Base-by-base conservation (phyloP, 1,140 invertebrate species). In the Holotrichia oblita region DNA sequence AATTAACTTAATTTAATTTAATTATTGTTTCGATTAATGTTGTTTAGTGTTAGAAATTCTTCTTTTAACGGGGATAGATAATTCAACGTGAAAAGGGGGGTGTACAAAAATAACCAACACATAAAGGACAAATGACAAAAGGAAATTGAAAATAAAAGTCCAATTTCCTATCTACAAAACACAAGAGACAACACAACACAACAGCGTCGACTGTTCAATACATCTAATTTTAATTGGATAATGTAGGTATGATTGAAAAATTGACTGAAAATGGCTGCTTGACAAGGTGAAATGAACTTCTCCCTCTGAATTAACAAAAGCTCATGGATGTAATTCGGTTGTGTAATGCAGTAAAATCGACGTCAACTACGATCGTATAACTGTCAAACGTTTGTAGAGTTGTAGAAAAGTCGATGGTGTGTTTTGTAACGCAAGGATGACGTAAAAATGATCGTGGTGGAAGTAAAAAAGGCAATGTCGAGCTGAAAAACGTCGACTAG, bases 211-310 rank as follows among this genome's bases (percentile, higher is more conserved):
- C 22, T 20, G 14, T n/a, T 64, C 59, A 17, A 10, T 22, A 61
- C 20, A 17, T 61, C 59, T 61, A n/a, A 61, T 61, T 17, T 27
- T 69, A 69, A 69, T 69, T 69, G 61, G 61, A 2, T 69, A 14
- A 3, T 69, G 12, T 24, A 22, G 20, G 22, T 3, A 34, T 9
- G 22, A 27, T 69, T 69, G 44, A 69, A 69, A 64, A 69, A 69
- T 69, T 22, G 27, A 69, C 61, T 69, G 61, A 14, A 27, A 34
- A 24, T 24, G 61, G 12, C 20, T 69, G 61, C 20, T 69, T 69
- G 61, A 69, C 61, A 34, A 27, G 61, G 61, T 22, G 12, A 69
- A 69, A 27, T 24, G 61, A 69, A 69, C 20, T 69, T 17, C 44
- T 48, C 9, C 3, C 22, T 14, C 12, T 22, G 61, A 69, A 69